A percentile compares a stretch with the other conserved stretches of the same genome.
Conservation (phyloP, 2,888 invertebrate species). For the Ichneumoninae sp. region DNA sequence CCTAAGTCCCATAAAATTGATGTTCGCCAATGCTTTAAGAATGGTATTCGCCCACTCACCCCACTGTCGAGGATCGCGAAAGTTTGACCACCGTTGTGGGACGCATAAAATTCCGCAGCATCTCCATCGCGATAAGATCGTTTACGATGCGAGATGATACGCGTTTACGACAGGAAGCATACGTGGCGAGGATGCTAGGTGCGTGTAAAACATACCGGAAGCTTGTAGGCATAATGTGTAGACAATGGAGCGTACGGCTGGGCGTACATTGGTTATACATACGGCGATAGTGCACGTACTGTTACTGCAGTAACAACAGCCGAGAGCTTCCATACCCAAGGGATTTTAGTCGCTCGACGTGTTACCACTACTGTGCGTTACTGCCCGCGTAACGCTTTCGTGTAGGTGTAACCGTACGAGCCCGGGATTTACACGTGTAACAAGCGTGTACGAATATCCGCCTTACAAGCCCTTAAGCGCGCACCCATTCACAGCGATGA, state of each 20-base stretch:
- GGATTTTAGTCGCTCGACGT: constrained; percentile 44
- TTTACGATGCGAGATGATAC: constrained; percentile 56
- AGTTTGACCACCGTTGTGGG: background rate
- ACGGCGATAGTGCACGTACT: constrained; percentile 38
- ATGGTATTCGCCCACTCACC: background rate
- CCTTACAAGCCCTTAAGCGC: background rate
- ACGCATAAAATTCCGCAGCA: constrained; percentile 48
- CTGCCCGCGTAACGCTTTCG: constrained; percentile 21
- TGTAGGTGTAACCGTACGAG: constrained; percentile 8
- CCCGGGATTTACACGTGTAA: constrained; percentile 52
- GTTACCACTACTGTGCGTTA: constrained; percentile 11
- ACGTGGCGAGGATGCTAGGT: constrained; percentile 22
- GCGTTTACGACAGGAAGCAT: constrained; percentile 61
- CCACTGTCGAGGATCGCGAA: background rate
- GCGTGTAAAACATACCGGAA: constrained; percentile 62
- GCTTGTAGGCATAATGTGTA: constrained; percentile 56
- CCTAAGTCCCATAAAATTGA: background rate
- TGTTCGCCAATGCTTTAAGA: background rate
- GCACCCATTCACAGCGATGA: background rate
- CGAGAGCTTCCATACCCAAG: constrained; percentile 33
- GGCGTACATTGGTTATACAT: constrained; percentile 17
- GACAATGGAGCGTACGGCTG: constrained; percentile 58
- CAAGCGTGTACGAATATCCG: constrained; percentile 43
- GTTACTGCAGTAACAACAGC: constrained; percentile 16
- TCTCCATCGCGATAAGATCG: constrained; percentile 51